Evolutionary conservation across 2,113 vertebrate species (phyloP), one percentile per base, ranked within the genome.

Genomic region (Oryzias curvinotus): DNA sequence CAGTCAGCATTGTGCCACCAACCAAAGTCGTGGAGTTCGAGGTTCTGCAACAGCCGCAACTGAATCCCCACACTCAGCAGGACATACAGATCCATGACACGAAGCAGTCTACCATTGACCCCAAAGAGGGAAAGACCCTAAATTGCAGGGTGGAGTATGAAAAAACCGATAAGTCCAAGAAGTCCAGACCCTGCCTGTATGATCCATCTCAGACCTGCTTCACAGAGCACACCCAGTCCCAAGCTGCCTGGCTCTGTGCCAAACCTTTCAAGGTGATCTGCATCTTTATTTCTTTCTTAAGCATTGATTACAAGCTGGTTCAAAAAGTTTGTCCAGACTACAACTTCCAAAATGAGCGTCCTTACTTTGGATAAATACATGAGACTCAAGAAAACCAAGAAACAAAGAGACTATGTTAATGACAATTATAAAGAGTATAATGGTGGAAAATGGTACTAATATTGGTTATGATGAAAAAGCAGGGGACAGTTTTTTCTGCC

Each of bases 211-310:
- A 96, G 84, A 94, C 94, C 82, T 99, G 97, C 87, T 99, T 94
- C 91, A 95, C 96, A 0, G 97, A 99, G 89, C 95, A 98, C 86
- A 99, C 94, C 65, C 96, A 98, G 87, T 97, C 96, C 80, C 94
- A 98, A 1, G 95, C 96, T 0, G 93, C 96, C 75, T 99, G 97
- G 97, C 95, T 97, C 7, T 99, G 97, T 17, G 92, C 95, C 80
- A 99, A 99, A 78, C 97, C 97, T 78, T 99, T 99, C 92, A 99
- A 98, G 84, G 96, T 99, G 84, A 98, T 99, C 90, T 99, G 97
- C 87, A 98, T 99, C 87, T 99, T 98, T 90, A 96, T 98, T 88
- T 98, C 96, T 71, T 99, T 98, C 92, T 95, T 96, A 76, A 98
- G 97, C 87, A 95, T 96, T 64, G 96, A 98, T 82, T 99, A 99